Base-by-base conservation (phyloP, 2,888 invertebrate species). In the Caenorhabditis sp. region DNA sequence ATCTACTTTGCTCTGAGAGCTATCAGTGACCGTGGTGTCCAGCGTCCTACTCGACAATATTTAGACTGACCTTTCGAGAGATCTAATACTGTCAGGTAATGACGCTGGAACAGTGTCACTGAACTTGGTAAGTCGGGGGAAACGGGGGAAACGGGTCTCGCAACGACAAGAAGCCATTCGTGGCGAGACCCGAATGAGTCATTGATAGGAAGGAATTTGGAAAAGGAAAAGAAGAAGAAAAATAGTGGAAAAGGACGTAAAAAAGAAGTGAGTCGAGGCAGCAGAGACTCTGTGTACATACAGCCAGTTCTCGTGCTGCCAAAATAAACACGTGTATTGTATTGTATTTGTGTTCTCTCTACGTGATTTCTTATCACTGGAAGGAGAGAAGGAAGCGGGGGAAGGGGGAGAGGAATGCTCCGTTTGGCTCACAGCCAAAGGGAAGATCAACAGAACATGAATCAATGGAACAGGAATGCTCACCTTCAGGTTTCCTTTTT, bases 81-180 rank as follows among this genome's bases (percentile, higher is more conserved):
- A 37, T 82, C 82, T 82, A 82, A 82, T 82, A 82, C 82, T 82
- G 82, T 82, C 82, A 82, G 82, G 82, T 82, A 82, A 82, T 82
- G 82, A 82, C 77, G 82, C 82, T 82, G 78, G 69, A 74, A 62
- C 32, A 13, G 20, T 47, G 40, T 40, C 13, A 13, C 40, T 40
- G 40, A 11, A 13, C 13, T 40, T 40, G 6, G 40, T 13, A 40
- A 56, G 61, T 55, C 56, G 62, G 64, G 51, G n/a, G n/a, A n/a
- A n/a, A n/a, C n/a, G n/a, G n/a, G n/a, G n/a, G n/a, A n/a, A n/a
- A n/a, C n/a, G n/a, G n/a, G n/a, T n/a, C n/a, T n/a, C n/a, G n/a
- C n/a, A n/a, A n/a, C n/a, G n/a, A n/a, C n/a, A n/a, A n/a, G n/a
- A n/a, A n/a, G n/a, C n/a, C n/a, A n/a, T n/a, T n/a, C n/a, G n/a